These are phyloP conservation scores for Pteromalus puparum DNA, from an alignment of 1,140 invertebrate genomes.

Conservation along the genomic window DNA sequence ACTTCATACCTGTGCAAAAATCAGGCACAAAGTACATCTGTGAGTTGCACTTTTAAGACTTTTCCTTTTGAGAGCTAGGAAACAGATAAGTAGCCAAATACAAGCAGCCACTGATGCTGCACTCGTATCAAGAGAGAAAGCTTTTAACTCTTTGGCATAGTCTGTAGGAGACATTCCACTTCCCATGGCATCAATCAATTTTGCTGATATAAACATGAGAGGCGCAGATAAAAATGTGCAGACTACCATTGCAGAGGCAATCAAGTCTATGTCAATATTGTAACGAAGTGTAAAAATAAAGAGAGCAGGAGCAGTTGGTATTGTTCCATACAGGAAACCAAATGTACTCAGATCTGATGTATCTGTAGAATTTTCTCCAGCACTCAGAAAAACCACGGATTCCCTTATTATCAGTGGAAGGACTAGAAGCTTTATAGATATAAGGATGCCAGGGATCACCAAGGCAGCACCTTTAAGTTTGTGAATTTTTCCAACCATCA, in stretches of 20 bases:
- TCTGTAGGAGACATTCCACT: slow-evolving; percentile 78
- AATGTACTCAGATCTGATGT: slow-evolving; percentile 91
- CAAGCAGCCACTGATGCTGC: slow-evolving; percentile 85
- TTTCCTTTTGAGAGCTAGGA: slow-evolving; percentile 81
- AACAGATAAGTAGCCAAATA: slow-evolving; percentile 86
- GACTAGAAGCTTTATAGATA: slow-evolving; percentile 91
- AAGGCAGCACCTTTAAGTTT: slow-evolving; percentile 85
- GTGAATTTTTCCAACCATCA: slow-evolving; percentile 94
- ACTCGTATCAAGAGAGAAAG: slow-evolving; percentile 89
- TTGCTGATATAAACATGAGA: slow-evolving; percentile 95
- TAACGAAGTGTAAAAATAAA: slow-evolving; percentile 96
- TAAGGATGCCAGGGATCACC: slow-evolving; percentile 89
- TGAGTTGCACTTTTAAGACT: slow-evolving; percentile 89
- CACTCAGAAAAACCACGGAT: slow-evolving; percentile 84
- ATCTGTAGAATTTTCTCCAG: slow-evolving; percentile 82
- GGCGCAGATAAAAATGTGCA: slow-evolving; percentile 96
- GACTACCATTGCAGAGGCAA: slow-evolving; percentile 93
- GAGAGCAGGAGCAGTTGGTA: slow-evolving; percentile 95
- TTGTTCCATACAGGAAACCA: slow-evolving; percentile 96
- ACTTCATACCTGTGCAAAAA: slow-evolving; percentile 84
- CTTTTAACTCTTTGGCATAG: slow-evolving; percentile 85
- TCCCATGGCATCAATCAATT: slow-evolving; percentile 88
- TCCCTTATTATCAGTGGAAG: slow-evolving; percentile 92
- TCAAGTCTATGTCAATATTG: slow-evolving; percentile 89
- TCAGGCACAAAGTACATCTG: slow-evolving; percentile 85